Evolutionary conservation across 2,113 vertebrate species (phyloP), one percentile per base, ranked within the genome.

Genomic region (Zapornia atra): DNA sequence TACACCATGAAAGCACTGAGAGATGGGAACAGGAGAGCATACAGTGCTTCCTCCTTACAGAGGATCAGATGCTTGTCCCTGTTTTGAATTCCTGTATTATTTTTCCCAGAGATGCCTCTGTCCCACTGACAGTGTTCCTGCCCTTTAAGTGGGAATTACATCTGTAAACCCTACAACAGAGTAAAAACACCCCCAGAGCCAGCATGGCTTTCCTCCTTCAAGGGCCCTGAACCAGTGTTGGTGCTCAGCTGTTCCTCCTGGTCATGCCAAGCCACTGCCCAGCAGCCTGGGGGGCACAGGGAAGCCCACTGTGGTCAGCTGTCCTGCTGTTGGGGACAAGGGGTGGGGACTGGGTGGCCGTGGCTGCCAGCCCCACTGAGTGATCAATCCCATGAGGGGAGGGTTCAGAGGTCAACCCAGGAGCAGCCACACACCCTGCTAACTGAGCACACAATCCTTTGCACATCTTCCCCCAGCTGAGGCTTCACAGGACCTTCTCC

Each of bases 261-360:
- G 19, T n/a, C 26, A 34, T 4, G 12, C 31, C 1, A 8, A 48
- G 17, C 9, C 18, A 10, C 16, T 33, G 13, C 28, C n/a, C n/a
- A 21, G 44, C 1, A 2, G n/a, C 42, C 40, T 25, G 6, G 1
- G 36, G 25, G 44, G 48, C 0, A 3, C 15, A 19, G 0, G 2
- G 38, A 33, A 59, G 68, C 15, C 42, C 11, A 21, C 24, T 1
- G 3, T 0, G 2, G 70, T 22, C 4, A 0, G 24, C 17, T 2
- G 8, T 15, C 28, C 79, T 4, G 1, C 14, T 12, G 8, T 11
- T 13, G 51, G 33, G 51, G 38, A 11, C 38, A 3, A 2, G 38
- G 38, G 14, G 14, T 16, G 28, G 42, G 6, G 2, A 42, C 28
- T 3, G 2, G 36, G 50, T 10, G 33, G 24, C 24, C 2, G 12